Evolutionary conservation across 2,888 invertebrate species (phyloP), one percentile per base, ranked within the genome.

Genomic region (Scrobipalpa costella): DNA sequence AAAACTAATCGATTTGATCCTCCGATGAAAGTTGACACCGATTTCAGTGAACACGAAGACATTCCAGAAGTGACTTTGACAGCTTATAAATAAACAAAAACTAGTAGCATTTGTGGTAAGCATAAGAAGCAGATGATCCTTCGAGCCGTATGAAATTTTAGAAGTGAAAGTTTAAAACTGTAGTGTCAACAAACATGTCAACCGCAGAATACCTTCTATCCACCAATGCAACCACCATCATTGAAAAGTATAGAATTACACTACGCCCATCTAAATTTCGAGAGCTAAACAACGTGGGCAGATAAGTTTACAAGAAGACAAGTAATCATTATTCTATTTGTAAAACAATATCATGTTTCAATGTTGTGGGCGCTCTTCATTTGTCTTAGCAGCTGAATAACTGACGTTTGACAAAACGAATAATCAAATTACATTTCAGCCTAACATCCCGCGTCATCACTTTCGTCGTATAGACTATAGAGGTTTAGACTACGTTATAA

Each of bases 181-280:
- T 64, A 40, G 62, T 69, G 68, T 68, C 72, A 69, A 67, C 33
- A 33, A 52, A 9, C 47, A 17, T 67, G 69, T 69, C 67, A 71
- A 77, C 79, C 78, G 67, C 78, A 80, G 65, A 73, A 69, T 72
- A 74, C 75, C 74, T 75, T 66, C 44, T n/a, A n/a, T n/a, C 55
- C 33, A 55, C 34, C 55, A n/a, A n/a, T n/a, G n/a, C n/a, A n/a
- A 77, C 77, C 74, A 75, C 74, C 69, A 76, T 40, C 77, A 76
- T 75, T 73, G 66, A 72, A 74, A 71, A 71, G 71, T 74, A 67
- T 68, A 27, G 33, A n/a, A 55, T 55, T 57, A 57, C 55, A 55
- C 7, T 47, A 65, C 50, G 62, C 69, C 69, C 66, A 69, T 69
- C 66, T 72, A 62, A 70, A 66, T 72, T 72, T 70, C 66, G 64